These are phyloP conservation scores for Neodon shergylaensis DNA, from an alignment of 2,113 vertebrate species.

Conservation along the genomic window DNA sequence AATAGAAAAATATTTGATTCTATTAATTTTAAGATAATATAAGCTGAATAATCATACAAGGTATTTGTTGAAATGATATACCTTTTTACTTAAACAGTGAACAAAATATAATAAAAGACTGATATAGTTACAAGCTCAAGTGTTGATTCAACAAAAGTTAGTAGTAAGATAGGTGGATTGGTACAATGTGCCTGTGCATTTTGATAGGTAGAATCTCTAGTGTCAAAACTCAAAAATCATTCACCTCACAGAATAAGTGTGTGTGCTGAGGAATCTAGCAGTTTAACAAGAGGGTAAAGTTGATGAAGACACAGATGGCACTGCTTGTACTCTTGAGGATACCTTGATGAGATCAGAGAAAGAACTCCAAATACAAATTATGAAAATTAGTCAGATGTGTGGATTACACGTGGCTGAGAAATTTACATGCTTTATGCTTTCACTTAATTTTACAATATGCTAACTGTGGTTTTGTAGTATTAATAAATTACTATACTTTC, in stretches of 20 bases:
- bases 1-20: neutral
- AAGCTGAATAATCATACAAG: neutral
- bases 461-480: neutral
- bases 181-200: neutral
- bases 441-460: neutral
- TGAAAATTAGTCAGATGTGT: neutral
- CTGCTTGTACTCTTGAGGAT: neutral
- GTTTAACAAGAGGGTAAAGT: neutral
- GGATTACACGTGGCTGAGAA: neutral
- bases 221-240: neutral
- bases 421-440: neutral
- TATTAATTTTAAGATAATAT: neutral
- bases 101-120: neutral
- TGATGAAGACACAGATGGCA: neutral
- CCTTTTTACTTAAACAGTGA: neutral
- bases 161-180: neutral
- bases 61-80: neutral
- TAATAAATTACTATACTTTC: neutral
- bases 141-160: neutral
- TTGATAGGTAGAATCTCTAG: neutral
- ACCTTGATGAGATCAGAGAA: neutral
- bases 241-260: neutral
- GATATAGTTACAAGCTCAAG: neutral
- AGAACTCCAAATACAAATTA: neutral
- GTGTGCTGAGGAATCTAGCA: neutral